These are phyloP conservation scores for Ochropleura leucogaster DNA, from an alignment of 2,888 invertebrate species.

Conservation along the genomic window DNA sequence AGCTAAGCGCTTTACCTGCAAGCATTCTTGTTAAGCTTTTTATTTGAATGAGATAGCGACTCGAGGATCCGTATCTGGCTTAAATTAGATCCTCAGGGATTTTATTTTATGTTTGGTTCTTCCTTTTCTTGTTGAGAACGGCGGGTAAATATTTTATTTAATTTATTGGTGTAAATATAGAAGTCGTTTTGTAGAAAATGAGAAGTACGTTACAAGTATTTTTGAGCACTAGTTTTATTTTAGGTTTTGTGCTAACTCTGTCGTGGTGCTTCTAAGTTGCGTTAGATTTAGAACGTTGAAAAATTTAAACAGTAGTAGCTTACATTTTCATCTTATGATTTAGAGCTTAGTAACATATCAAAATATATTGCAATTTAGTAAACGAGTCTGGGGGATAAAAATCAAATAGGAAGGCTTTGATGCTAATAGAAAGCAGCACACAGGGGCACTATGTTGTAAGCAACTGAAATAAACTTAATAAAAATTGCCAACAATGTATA, in stretches of 20 bases:
- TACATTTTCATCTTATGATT: neutral
- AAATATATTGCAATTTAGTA: neutral
- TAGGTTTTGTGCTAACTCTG: neutral
- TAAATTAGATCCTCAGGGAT: slow-evolving; percentile 60
- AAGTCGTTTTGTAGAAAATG: neutral
- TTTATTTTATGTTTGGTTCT: slow-evolving; percentile 55
- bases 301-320: too few species aligned
- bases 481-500: too few species aligned
- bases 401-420: neutral
- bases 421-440: neutral
- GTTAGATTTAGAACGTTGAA: neutral
- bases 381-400: too few species aligned
- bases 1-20: slow-evolving; percentile 57
- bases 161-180: slow-evolving; percentile 45
- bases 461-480: neutral
- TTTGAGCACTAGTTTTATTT: neutral
- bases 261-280: neutral
- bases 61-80: slow-evolving; percentile 48
- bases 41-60: slow-evolving; percentile 51
- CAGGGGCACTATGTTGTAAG: too few species aligned
- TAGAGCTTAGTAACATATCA: neutral
- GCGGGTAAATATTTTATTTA: slow-evolving; percentile 38
- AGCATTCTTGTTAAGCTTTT: slow-evolving; percentile 64
- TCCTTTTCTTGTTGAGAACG: slow-evolving; percentile 28
- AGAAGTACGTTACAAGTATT: neutral